Conservation (phyloP, 2,888 invertebrate genomes). For the Eristalinus sepulchralis region DNA sequence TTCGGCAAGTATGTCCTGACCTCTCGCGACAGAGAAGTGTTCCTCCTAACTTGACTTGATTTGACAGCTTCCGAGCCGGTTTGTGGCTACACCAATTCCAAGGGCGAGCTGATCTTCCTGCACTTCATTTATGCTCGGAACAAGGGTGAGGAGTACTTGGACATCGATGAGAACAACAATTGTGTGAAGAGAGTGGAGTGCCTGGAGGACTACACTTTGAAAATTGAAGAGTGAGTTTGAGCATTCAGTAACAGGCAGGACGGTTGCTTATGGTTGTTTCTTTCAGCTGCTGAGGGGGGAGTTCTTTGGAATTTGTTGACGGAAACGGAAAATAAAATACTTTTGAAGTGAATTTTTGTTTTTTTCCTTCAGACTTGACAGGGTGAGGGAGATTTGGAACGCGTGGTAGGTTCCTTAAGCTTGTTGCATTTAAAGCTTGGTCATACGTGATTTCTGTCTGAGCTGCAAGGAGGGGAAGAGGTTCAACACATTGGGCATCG, state of each 20-base stretch:
- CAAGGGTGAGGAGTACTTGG: slow-evolving; percentile 77
- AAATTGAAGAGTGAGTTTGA: slow-evolving; percentile 76
- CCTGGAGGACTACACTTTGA: slow-evolving; percentile 75
- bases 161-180: slow-evolving; percentile 76
- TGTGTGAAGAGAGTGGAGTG: slow-evolving; percentile 77
- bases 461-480: too few species aligned
- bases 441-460: too few species aligned
- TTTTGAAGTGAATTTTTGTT: too few species aligned
- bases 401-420: too few species aligned
- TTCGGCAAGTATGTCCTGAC: slow-evolving; percentile 41
- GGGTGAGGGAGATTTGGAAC: too few species aligned
- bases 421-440: too few species aligned
- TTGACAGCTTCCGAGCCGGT: slow-evolving; percentile 75
- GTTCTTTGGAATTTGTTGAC: neutral
- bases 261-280: too few species aligned
- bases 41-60: neutral
- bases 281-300: too few species aligned
- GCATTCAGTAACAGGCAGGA: too few species aligned
- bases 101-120: slow-evolving; percentile 76
- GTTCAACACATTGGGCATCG: too few species aligned
- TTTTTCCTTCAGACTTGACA: too few species aligned
- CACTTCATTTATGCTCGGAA: slow-evolving; percentile 74
- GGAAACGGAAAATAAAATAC: too few species aligned
- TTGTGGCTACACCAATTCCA: slow-evolving; percentile 76
- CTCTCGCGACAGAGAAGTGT: neutral